Percentiles rank a stretch among this genome's conserved stretches.
Evolutionary conservation across 2,797 vertebrate genomes (phyloP).

Genomic region (Podarcis lilfordi): DNA sequence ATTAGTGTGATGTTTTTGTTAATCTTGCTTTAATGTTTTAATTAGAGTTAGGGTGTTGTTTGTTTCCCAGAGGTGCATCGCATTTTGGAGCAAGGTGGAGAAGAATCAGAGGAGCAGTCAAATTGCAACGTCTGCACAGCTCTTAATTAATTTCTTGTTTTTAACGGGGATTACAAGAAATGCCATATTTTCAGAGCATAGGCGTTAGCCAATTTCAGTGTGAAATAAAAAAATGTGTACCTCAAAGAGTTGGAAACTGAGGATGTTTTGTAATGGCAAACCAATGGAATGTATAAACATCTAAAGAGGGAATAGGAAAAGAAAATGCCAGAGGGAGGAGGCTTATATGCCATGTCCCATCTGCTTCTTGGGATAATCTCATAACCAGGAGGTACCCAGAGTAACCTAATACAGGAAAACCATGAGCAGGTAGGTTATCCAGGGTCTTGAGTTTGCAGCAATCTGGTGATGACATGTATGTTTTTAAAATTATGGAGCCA

Average conservation of each 20-base stretch:
- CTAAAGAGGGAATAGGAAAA: neutral
- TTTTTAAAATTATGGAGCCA: neutral
- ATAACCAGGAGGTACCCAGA: neutral
- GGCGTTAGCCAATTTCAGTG: neutral
- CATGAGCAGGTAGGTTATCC: neutral
- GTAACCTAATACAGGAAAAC: neutral
- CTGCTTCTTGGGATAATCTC: neutral
- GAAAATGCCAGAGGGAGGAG: neutral
- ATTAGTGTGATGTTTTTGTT: neutral
- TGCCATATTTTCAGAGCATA: neutral
- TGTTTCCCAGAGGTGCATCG: neutral
- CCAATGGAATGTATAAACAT: neutral
- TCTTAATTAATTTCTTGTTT: neutral
- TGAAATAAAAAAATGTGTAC: neutral
- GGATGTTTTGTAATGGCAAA: neutral
- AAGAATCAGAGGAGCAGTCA: neutral
- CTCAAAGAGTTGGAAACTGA: neutral
- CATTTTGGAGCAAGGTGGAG: neutral
- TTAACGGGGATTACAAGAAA: neutral
- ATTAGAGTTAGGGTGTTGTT: neutral
- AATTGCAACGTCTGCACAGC: neutral
- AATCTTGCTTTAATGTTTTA: constrained; percentile 11
- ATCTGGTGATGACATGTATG: neutral
- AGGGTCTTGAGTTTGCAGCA: neutral
- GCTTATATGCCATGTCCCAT: neutral